Base-by-base conservation (phyloP, 2,113 vertebrate species). In the Macquaria ambigua region DNA sequence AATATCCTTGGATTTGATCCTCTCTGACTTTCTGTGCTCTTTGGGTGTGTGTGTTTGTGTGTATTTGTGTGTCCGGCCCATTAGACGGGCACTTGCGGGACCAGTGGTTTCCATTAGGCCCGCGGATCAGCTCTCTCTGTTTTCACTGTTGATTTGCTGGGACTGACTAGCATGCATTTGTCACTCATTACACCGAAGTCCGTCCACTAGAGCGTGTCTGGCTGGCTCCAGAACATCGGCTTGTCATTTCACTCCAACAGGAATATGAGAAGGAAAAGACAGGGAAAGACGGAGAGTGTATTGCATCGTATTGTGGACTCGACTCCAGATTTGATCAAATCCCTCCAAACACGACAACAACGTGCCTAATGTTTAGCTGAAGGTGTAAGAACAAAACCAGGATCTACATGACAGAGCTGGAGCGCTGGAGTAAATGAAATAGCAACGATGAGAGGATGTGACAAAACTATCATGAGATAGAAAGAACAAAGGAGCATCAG, bases 361-460 rank as follows among this genome's bases (percentile, higher is more conserved):
- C 71, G 76, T 28, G 53, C 34, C 46, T 81, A 62, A 83, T 87
- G 52, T 73, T 84, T 46, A 73, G 68, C 82, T 41, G 84, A 68
- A 83, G 74, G 72, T 78, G 74, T 55, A 64, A 63, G 72, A 85
- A 80, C 46, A 84, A 88, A 88, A 83, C 31, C 61, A 62, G 18
- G 74, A 77, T 80, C 31, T 70, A 72, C 21, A 77, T 41, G 25
- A 77, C 70, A 66, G 53, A 73, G 70, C 64, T 23, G 58, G 63
- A 79, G 80, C 82, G 79, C 53, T 76, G 70, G 39, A 74, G 76
- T 83, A 63, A 74, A 74, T 88, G 84, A 87, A 90, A 92, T 72
- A 77, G 75, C 77, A 87, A 90, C 10, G 58, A 55, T 86, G 87
- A 93, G 68, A 74, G 76, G 71, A 89, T 72, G 83, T 85, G 91